These are phyloP conservation scores for Hymenopus coronatus DNA, from an alignment of 2,888 invertebrate genomes.

Conservation along the genomic window DNA sequence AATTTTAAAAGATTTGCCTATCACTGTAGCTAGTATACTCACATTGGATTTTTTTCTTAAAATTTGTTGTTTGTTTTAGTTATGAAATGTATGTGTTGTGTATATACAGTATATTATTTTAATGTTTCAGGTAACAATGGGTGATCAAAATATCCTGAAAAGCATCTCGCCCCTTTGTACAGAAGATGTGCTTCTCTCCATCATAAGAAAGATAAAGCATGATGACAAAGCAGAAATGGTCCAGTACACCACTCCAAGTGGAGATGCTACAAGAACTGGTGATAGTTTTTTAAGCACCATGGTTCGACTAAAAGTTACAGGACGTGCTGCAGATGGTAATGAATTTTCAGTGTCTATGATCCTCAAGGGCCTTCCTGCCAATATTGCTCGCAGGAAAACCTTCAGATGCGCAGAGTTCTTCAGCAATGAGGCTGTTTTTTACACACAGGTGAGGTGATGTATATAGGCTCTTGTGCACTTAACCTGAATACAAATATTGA, in stretches of 20 bases:
- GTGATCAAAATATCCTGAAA: background rate
- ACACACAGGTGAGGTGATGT: slow-evolving; percentile 44
- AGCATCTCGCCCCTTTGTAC: background rate
- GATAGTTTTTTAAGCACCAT: background rate
- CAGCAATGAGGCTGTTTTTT: slow-evolving; percentile 67
- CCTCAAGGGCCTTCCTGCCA: slow-evolving; percentile 65
- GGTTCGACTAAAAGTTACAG: background rate
- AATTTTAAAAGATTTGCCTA: too few relatives aligned
- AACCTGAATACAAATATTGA: background rate
- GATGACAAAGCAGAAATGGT: background rate
- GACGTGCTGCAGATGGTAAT: background rate
- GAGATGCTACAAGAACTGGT: background rate
- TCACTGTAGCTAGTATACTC: too few relatives aligned
- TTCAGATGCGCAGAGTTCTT: slow-evolving; percentile 67
- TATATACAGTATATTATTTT: background rate
- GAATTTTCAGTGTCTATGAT: slow-evolving; percentile 45
- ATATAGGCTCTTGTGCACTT: background rate
- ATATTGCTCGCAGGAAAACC: slow-evolving; percentile 59
- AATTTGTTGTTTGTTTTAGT: too few relatives aligned
- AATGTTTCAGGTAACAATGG: background rate
- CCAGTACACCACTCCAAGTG: background rate
- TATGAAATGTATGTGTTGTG: too few relatives aligned
- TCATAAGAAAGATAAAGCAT: background rate
- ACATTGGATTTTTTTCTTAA: too few relatives aligned
- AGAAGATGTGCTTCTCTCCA: background rate